These are phyloP conservation scores for Scopus umbretta DNA, from an alignment of 2,113 vertebrate species.

Conservation along the genomic window DNA sequence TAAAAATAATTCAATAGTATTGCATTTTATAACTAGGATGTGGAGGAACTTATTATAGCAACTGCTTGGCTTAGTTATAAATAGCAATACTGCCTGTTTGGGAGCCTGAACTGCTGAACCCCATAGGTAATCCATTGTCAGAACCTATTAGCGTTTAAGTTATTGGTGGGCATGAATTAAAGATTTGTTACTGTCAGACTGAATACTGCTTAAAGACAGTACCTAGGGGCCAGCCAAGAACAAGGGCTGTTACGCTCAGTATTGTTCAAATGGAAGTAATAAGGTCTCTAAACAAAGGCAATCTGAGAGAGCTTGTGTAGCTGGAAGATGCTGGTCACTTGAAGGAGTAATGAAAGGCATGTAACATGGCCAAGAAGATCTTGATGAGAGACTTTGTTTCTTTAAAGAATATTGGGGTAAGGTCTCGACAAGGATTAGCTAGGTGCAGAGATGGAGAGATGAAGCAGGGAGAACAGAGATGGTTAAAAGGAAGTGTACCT, in stretches of 20 bases:
- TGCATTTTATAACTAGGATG: not conserved
- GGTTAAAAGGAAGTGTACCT: not conserved
- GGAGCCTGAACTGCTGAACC: constrained; percentile 7
- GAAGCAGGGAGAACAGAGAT: not conserved
- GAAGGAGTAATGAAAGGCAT: not conserved
- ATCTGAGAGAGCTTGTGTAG: not conserved
- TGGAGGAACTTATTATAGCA: not conserved
- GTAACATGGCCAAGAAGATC: not conserved
- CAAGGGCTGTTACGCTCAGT: not conserved
- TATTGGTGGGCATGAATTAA: constrained; percentile 44
- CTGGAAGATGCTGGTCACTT: not conserved
- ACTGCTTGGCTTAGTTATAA: constrained; percentile 12
- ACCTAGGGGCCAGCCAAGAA: not conserved
- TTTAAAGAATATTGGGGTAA: not conserved
- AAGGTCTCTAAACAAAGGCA: not conserved
- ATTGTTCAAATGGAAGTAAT: not conserved
- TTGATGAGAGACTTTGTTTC: not conserved
- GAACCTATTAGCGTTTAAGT: not conserved
- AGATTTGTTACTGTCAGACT: constrained; percentile 24
- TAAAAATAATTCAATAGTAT: not conserved
- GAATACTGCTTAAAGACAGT: not conserved
- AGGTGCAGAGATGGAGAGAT: not conserved
- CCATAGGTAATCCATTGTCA: constrained; percentile 34
- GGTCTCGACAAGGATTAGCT: not conserved
- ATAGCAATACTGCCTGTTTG: not conserved